Percentiles rank a stretch among this genome's conserved stretches.
phyloP scores from a whole-genome alignment of 2,113 vertebrate genomes.

The Lutjanus erythropterus region DNA sequence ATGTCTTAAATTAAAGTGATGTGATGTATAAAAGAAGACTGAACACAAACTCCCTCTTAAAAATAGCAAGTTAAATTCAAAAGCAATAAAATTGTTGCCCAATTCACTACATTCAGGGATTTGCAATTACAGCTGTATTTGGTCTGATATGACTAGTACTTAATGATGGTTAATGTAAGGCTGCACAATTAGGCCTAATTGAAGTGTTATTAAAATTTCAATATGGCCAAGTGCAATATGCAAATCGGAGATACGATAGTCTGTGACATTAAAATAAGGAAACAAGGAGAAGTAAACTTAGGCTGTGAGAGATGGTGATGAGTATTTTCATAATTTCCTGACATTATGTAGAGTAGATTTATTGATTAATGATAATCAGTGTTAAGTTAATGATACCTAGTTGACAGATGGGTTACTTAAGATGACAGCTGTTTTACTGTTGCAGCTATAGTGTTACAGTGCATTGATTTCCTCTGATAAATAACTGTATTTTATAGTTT shows the following conservation, averaged over 20 bases:
- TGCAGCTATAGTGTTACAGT: neutral
- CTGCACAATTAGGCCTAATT: no score
- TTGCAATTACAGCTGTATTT: neutral
- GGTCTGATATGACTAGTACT: neutral
- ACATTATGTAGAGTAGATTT: neutral
- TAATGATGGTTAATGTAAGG: neutral
- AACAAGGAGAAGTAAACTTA: neutral
- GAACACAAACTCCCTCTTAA: neutral
- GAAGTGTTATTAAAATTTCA: no score
- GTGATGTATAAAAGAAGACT: neutral
- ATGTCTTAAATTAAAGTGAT: neutral
- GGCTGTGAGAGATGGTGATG: neutral
- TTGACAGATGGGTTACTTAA: neutral
- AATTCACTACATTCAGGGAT: neutral
- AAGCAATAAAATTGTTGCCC: neutral
- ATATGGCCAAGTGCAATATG: no score
- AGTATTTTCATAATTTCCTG: neutral
- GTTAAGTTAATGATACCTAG: neutral
- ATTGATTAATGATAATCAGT: neutral
- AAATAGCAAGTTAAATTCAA: neutral
- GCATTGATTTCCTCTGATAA: neutral
- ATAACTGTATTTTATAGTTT: neutral
- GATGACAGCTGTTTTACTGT: neutral
- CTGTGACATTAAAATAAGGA: neutral
- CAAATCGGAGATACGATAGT: no score